A percentile compares a stretch with the other conserved stretches of the same genome.
Evolutionary conservation across 2,888 invertebrate genomes (phyloP).

Genomic region (Abrostola triplasia): DNA sequence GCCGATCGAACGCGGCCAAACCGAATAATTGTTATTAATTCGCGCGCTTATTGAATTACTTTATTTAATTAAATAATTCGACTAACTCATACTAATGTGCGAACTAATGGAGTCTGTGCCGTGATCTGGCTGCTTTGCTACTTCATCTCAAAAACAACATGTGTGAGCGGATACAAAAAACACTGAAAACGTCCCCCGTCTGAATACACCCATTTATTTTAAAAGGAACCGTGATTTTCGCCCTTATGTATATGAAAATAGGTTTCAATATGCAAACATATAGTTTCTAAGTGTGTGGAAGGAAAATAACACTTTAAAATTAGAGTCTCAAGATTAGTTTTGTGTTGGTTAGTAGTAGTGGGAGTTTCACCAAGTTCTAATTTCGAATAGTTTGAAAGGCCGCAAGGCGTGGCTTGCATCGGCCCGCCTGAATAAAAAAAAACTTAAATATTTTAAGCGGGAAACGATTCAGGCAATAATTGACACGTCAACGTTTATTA

Average conservation of each 20-base stretch:
- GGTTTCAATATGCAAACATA: slow-evolving; percentile 52
- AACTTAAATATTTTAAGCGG: slow-evolving; percentile 67
- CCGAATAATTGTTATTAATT: slow-evolving; percentile 84
- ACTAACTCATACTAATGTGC: slow-evolving; percentile 87
- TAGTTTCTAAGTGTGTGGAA: slow-evolving; percentile 18
- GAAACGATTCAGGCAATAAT: slow-evolving; percentile 82
- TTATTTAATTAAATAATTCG: slow-evolving; percentile 87
- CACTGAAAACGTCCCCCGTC: slow-evolving; percentile 63
- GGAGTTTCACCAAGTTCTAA: slow-evolving; percentile 69
- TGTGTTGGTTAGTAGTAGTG: slow-evolving; percentile 48
- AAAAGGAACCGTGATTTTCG: slow-evolving; percentile 48
- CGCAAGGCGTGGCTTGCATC: slow-evolving; percentile 73
- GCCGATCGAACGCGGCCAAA: slow-evolving; percentile 70
- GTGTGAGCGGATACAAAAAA: slow-evolving; percentile 77
- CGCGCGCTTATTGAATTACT: slow-evolving; percentile 87
- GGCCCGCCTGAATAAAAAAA: slow-evolving; percentile 69
- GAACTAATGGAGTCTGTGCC: slow-evolving; percentile 86
- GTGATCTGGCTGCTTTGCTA: slow-evolving; percentile 81
- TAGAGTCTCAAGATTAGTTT: slow-evolving; percentile 58
- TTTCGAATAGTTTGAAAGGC: slow-evolving; percentile 62
- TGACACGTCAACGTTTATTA: slow-evolving; percentile 85
- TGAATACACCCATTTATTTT: slow-evolving; percentile 69
- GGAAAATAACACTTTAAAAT: slow-evolving; percentile 61
- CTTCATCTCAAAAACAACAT: slow-evolving; percentile 73
- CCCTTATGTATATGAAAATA: slow-evolving; percentile 61